A percentile compares a stretch with the other conserved stretches of the same genome.
phyloP scores from a whole-genome alignment of 2,113 vertebrate species.

The Stegastes partitus region DNA sequence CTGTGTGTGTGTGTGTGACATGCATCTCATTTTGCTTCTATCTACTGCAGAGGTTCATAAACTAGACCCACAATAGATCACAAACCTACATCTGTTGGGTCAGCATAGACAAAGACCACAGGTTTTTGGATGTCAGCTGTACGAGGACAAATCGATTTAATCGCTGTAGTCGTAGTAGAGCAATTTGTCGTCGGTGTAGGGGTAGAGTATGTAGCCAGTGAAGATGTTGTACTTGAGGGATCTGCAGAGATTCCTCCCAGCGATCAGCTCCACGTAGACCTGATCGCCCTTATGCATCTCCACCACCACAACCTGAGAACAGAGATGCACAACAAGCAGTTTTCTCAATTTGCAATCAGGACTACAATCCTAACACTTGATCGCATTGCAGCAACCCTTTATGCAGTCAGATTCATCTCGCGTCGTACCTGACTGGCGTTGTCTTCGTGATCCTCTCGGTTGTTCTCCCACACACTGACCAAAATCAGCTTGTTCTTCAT shows the following conservation, averaged over 20 bases:
- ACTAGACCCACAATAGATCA: slow-evolving; percentile 7
- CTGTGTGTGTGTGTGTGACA: neutral
- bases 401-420: neutral
- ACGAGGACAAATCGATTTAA: neutral
- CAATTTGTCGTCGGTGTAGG: slow-evolving; percentile 13
- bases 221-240: slow-evolving; percentile 69
- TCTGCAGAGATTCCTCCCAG: slow-evolving; percentile 77
- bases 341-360: too few relatives aligned
- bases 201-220: slow-evolving; percentile 82
- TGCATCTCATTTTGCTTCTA: neutral
- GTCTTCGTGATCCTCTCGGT: slow-evolving; percentile 80
- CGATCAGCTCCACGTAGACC: slow-evolving; percentile 76
- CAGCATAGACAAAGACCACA: neutral
- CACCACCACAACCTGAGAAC: slow-evolving; percentile 67
- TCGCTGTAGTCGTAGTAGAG: neutral
- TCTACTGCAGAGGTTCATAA: slow-evolving; percentile 8
- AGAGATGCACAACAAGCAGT: neutral
- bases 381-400: neutral
- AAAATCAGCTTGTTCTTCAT: slow-evolving; percentile 54
- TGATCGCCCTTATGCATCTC: slow-evolving; percentile 71
- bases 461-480: slow-evolving; percentile 78
- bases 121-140: slow-evolving; percentile 7
- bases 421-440: slow-evolving; percentile 70
- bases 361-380: neutral
- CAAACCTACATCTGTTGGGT: neutral